Conservation (phyloP, 2,888 invertebrate genomes). For the Yponomeuta cagnagella region DNA sequence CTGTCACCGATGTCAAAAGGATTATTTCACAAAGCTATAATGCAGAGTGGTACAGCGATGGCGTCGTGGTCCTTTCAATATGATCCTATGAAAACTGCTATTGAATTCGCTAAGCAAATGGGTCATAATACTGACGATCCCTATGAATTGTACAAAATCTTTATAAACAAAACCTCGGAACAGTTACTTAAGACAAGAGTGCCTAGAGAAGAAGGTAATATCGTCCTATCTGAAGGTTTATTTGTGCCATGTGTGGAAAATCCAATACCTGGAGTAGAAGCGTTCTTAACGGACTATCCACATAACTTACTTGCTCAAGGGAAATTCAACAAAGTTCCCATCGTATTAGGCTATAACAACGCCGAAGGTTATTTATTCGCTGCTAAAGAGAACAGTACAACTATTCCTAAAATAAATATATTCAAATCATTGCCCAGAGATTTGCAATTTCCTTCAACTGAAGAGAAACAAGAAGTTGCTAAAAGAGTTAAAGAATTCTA, state of each 20-base stretch:
- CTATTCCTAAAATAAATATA: slow-evolving; percentile 43
- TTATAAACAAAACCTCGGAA: slow-evolving; percentile 36
- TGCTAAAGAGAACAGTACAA: slow-evolving; percentile 60
- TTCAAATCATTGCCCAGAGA: slow-evolving; percentile 51
- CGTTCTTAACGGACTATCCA: slow-evolving; percentile 49
- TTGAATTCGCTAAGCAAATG: slow-evolving; percentile 41
- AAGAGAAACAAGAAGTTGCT: slow-evolving; percentile 35
- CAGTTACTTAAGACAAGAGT: slow-evolving; percentile 45
- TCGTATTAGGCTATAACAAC: slow-evolving; percentile 56
- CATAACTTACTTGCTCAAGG: slow-evolving; percentile 46
- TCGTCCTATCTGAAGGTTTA: slow-evolving; percentile 54
- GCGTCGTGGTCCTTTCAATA: slow-evolving; percentile 58
- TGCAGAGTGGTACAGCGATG: slow-evolving; percentile 62
- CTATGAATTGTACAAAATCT: slow-evolving; percentile 42
- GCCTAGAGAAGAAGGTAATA: slow-evolving; percentile 50
- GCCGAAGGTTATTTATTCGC: slow-evolving; percentile 60
- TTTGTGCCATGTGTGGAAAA: slow-evolving; percentile 63
- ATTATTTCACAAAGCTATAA: slow-evolving; percentile 54
- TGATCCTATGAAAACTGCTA: slow-evolving; percentile 52
- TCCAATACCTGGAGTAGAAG: slow-evolving; percentile 32
- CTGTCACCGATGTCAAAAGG: slow-evolving; percentile 58
- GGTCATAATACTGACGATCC: slow-evolving; percentile 43
- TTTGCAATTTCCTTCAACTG: slow-evolving; percentile 37
- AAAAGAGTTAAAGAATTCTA: slow-evolving; percentile 52
- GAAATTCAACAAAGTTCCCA: slow-evolving; percentile 47